Evolutionary conservation across 2,797 vertebrate species (phyloP), one percentile per base, ranked within the genome.

Genomic region (Picus viridis): DNA sequence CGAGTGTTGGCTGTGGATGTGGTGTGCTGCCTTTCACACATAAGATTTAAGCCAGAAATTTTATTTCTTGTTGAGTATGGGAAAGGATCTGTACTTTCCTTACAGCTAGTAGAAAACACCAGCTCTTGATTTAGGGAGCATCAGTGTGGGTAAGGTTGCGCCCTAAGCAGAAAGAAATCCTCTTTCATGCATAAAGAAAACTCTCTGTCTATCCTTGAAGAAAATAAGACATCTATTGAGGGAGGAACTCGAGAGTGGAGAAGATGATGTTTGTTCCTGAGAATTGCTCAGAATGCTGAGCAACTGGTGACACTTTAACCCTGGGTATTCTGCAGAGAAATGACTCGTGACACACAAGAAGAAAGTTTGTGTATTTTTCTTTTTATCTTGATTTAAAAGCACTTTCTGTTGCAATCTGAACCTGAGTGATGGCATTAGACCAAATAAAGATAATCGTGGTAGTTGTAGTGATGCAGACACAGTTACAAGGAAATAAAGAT

Each of bases 351-450:
- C 23, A 30, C 6, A 3, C 27, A 39, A 78, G n/a, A 79, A 69
- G 27, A 59, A 59, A 75, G 27, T 34, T 57, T 72, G n/a, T 49
- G 43, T 63, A 58, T 91, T 84, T 86, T 92, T n/a, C 29, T 78
- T 83, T 77, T 32, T 54, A 43, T 72, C 73, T 76, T 74, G 56
- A 57, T n/a, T 75, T 67, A 30, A 83, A 89, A 51, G 4, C 27
- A 17, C 16, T 76, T 93, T 75, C 58, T 59, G 0, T 74, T 82
- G 34, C 17, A 45, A 19, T 54, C 10, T 58, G 43, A 81, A 65
- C 49, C 58, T 9, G 15, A 86, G 36, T 32, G 81, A 23, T 5
- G 10, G 22, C 2, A 1, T 51, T 93, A 47, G 26, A 84, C 75
- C 3, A 17, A 83, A 47, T 39, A 14, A 78, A 85, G 45, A 23